Evolutionary conservation across 2,797 vertebrate species (phyloP), one percentile per base, ranked within the genome.

Genomic region (Cyclopterus lumpus): DNA sequence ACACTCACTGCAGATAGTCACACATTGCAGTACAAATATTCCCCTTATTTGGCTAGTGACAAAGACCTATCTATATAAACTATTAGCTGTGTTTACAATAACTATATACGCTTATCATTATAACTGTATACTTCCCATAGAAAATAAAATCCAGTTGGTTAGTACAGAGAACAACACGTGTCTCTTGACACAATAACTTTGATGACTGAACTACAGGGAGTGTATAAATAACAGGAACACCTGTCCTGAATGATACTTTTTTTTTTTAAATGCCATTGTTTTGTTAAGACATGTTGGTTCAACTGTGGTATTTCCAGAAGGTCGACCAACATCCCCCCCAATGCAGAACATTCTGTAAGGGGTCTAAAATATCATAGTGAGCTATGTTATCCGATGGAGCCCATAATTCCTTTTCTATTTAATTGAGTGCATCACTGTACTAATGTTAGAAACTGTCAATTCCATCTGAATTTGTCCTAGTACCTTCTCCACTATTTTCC

Each of bases 401-500:
- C 18, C 36, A 16, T 58, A 38, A 76, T 28, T 46, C 10, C 1
- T 26, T 22, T 64, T 70, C 16, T 51, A 49, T 40, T 32, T 28
- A 2, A 22, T 11, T 20, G 15, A n/a, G 48, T 26, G 34, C 2
- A 42, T 54, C 22, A 42, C 24, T 15, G 5, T 46, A 12, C 15
- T 20, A 12, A 36, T 8, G 12, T 36, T 38, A 64, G 18, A 68
- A 77, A 48, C 9, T 24, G 28, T 44, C 22, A 26, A 22, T 38
- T 14, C 18, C 7, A 5, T 48, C 2, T 72, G 28, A 51, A 26
- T 75, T 26, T 71, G 18, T 74, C 20, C 36, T 12, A 3, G 16
- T 95, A 99, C 98, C 98, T 99, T 99, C 89, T 99, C 98, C 59
- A 99, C 97, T 93, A 97, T 97, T 84, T 97, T 97, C 76, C 98